Evolutionary conservation across 1,140 invertebrate genomes (phyloP), one percentile per base, ranked within the genome.

Genomic region (Trissolcus basalis): DNA sequence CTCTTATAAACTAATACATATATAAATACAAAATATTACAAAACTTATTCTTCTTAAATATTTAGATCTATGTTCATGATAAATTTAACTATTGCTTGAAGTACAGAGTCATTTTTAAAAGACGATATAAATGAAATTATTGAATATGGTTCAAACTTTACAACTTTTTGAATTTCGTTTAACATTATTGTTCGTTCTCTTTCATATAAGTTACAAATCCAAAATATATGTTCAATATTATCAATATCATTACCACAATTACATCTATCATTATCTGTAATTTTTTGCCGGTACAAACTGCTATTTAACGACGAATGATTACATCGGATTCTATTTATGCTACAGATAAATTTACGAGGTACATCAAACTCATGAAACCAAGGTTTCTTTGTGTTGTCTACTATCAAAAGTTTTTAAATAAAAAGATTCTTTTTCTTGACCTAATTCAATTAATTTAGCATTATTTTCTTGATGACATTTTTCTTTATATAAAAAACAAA

Each of bases 281-380:
- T 54, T 12, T 55, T 60, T 33, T 65, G 12, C 12, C 54, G 16
- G 19, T 16, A 60, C 12, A 74, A 41, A 36, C 49, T 67, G 9
- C 14, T 10, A 36, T 65, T 59, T 15, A 74, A 19, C 10, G 56
- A 59, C 4, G 61, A 61, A 50, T 74, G 63, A 19, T 74, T 67
- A 14, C 47, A 27, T 49, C 71, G 53, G 1, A 59, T 19, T 59
- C 71, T 67, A 35, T 74, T 74, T 10, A 74, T 33, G 43, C 13
- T 50, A 10, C 27, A 19, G 1, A 59, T 45, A 49, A 51, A n/a
- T 19, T 68, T 36, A 4, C 64, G 12, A 12, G 54, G 14, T 7
- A 59, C 19, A 32, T 51, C 41, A 1, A 16, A 10, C 12, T 45
- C 47, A 43, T 19, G 14, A 43, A 58, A 68, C 54, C 64, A 68